Evolutionary conservation across 2,797 vertebrate genomes (phyloP).

Genomic region (Danio choprae): DNA sequence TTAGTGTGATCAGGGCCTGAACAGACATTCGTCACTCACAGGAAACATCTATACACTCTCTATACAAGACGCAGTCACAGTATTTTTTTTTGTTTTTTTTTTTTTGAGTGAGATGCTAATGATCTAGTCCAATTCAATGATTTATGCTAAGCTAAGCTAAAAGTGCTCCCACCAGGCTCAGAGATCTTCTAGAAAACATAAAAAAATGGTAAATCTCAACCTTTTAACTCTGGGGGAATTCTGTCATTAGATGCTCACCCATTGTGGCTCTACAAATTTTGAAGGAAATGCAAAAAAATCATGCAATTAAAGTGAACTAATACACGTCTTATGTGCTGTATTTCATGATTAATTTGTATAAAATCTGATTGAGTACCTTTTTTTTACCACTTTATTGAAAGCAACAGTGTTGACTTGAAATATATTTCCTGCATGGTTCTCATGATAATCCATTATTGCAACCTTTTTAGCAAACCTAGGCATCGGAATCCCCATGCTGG

Average conservation of each 20-base stretch:
- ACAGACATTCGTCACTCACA: too few species aligned
- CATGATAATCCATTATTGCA: background rate
- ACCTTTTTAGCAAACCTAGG: constrained; percentile 89
- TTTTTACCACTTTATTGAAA: background rate
- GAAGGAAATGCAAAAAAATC: background rate
- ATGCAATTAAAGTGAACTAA: background rate
- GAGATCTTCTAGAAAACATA: too few species aligned
- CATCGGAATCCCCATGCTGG: constrained; percentile 96
- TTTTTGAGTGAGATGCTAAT: too few species aligned
- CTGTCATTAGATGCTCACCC: background rate
- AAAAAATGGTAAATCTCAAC: too few species aligned
- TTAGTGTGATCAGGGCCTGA: too few species aligned
- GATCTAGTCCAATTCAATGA: too few species aligned
- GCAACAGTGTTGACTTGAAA: constrained; percentile 3
- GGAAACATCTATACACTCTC: too few species aligned
- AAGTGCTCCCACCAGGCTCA: too few species aligned
- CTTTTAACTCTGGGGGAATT: background rate
- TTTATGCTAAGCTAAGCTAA: too few species aligned
- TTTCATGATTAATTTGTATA: background rate
- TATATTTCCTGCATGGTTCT: background rate
- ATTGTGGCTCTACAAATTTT: background rate
- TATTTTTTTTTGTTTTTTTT: too few species aligned
- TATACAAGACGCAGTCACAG: too few species aligned
- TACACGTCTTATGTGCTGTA: background rate
- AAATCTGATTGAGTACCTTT: too few species aligned